Conservation (phyloP, 2,113 vertebrate species). For the Coturnix japonica region DNA sequence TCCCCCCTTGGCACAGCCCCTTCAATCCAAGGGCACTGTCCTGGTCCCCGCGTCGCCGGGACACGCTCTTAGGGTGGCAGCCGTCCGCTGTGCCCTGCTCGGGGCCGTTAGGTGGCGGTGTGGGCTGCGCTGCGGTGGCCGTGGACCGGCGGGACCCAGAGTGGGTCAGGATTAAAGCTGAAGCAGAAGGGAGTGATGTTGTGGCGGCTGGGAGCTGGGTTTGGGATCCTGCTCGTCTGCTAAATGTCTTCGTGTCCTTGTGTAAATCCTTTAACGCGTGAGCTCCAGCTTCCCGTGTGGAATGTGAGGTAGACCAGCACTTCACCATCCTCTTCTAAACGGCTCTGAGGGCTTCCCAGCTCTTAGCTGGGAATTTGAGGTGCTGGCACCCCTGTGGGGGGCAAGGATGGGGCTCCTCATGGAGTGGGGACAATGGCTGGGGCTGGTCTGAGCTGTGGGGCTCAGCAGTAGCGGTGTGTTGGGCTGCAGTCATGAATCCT, state of each 20-base stretch:
- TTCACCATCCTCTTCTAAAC: background rate
- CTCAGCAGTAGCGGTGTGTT: background rate
- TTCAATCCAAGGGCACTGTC: background rate
- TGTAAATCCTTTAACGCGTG: constrained; percentile 20
- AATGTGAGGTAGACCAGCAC: constrained; percentile 20
- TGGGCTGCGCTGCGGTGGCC: background rate
- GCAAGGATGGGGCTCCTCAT: background rate
- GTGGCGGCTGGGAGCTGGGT: background rate
- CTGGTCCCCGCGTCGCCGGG: background rate
- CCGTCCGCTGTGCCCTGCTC: too few relatives aligned
- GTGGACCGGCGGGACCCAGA: too few relatives aligned
- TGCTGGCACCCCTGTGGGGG: background rate
- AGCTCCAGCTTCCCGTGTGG: constrained; percentile 55
- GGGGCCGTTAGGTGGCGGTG: constrained; percentile 53
- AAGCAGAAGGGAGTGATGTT: background rate
- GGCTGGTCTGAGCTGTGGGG: background rate
- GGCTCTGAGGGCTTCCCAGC: background rate
- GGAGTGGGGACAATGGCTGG: background rate
- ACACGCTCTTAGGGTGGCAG: too few relatives aligned
- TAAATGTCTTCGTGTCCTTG: background rate
- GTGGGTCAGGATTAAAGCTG: background rate
- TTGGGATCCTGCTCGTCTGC: background rate
- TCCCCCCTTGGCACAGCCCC: background rate
- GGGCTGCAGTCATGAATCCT: background rate
- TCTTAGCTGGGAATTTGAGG: background rate